These are phyloP conservation scores for Nebria ingens DNA, from an alignment of 1,140 invertebrate species.

Conservation along the genomic window DNA sequence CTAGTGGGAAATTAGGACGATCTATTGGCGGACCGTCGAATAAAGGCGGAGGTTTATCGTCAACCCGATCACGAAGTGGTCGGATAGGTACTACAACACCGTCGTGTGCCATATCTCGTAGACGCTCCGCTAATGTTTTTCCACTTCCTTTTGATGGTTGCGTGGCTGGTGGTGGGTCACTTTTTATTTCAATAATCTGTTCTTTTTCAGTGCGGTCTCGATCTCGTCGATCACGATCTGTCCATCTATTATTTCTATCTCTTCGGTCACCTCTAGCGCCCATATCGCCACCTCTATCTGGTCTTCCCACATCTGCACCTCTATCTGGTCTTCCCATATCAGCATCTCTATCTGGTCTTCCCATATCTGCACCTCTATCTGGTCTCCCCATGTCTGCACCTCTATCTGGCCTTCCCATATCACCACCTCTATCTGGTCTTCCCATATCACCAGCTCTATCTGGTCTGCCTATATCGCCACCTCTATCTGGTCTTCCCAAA, in stretches of 20 bases:
- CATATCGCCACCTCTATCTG: slow-evolving; percentile 23
- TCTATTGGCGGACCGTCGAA: slow-evolving; percentile 9
- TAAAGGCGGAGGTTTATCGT: slow-evolving; percentile 12
- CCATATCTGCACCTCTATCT: slow-evolving; percentile 31
- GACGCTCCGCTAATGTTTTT: slow-evolving; percentile 28
- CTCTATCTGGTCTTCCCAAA: slow-evolving; percentile 12
- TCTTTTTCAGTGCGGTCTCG: slow-evolving; percentile 23
- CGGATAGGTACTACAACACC: slow-evolving; percentile 7
- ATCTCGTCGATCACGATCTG: slow-evolving; percentile 28
- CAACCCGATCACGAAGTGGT: slow-evolving; percentile 11
- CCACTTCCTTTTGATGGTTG: slow-evolving; percentile 25
- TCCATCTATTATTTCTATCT: slow-evolving; percentile 23
- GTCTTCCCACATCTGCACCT: slow-evolving; percentile 30
- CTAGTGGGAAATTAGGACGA: slow-evolving; percentile 17
- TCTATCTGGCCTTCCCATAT: slow-evolving; percentile 25
- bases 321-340: slow-evolving; percentile 23
- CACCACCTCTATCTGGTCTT: slow-evolving; percentile 27
- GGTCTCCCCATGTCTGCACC: slow-evolving; percentile 22
- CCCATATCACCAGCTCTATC: no score
- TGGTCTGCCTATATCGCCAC: slow-evolving; percentile 20
- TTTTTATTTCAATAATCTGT: slow-evolving; percentile 4
- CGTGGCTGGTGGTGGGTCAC: not conserved
- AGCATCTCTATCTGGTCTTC: no score
- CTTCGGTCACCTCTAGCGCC: slow-evolving; percentile 26
- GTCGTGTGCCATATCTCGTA: slow-evolving; percentile 29